A percentile compares a stretch with the other conserved stretches of the same genome.
phyloP scores from a whole-genome alignment of 2,888 invertebrate species.

The Cheilosia vernalis region DNA sequence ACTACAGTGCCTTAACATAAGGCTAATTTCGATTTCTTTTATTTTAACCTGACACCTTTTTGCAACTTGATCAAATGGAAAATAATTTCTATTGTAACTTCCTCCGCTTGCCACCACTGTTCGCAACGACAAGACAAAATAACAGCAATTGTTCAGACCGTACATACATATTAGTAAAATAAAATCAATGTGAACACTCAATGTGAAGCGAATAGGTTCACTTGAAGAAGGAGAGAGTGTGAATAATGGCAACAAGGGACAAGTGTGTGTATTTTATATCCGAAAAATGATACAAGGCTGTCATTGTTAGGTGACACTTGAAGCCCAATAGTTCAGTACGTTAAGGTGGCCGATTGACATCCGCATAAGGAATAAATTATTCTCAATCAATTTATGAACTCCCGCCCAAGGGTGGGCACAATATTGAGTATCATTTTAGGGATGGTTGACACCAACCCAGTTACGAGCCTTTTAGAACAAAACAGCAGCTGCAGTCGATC shows the following conservation, averaged over 20 bases:
- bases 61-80: no score
- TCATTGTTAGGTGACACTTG: constrained; percentile 43
- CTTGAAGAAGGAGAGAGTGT: constrained; percentile 20
- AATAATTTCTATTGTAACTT: background rate
- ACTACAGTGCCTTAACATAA: no score
- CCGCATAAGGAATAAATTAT: constrained; percentile 34
- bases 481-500: constrained; percentile 64
- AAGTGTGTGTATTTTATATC: constrained; percentile 63
- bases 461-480: constrained; percentile 24
- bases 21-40: no score
- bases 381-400: constrained; percentile 52
- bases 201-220: constrained; percentile 18
- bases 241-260: constrained; percentile 26
- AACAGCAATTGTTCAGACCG: constrained; percentile 30
- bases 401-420: no score
- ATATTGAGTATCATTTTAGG: background rate
- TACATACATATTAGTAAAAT: background rate
- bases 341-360: constrained; percentile 18
- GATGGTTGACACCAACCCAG: background rate
- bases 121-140: background rate
- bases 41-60: no score
- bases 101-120: constrained; percentile 32
- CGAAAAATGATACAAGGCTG: constrained; percentile 49
- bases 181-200: constrained; percentile 43
- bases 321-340: constrained; percentile 46